Conservation (phyloP, 2,797 vertebrate species). For the Peromyscus nudipes region DNA sequence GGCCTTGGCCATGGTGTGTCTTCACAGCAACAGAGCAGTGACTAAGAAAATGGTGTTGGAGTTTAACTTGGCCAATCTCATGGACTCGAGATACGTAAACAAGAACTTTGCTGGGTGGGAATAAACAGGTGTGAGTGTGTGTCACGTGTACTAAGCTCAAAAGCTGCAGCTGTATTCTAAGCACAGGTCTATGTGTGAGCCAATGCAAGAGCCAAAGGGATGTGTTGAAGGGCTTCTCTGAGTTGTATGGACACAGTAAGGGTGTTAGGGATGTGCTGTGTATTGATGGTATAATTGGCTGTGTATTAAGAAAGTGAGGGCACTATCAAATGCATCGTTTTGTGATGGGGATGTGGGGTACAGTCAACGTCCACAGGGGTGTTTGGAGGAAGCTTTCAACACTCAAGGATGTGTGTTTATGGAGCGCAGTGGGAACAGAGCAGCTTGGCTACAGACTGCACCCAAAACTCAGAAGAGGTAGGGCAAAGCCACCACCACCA, state of each 20-base stretch:
- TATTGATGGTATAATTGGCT: not conserved
- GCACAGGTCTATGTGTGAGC: not conserved
- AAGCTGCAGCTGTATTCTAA: not conserved
- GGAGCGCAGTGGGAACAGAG: not conserved
- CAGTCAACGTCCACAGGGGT: not conserved
- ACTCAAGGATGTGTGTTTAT: not conserved
- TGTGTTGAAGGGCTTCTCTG: not conserved
- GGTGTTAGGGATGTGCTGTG: accelerated
- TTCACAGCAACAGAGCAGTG: not conserved
- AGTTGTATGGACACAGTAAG: not conserved
- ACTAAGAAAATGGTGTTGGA: not conserved
- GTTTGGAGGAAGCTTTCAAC: not conserved
- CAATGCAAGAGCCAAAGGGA: not conserved
- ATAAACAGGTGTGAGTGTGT: not conserved
- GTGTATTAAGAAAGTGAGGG: not conserved
- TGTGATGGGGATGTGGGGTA: not conserved
- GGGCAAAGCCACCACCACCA: not conserved
- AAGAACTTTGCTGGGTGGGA: not conserved
- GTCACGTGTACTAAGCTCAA: not conserved
- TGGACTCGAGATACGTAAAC: not conserved
- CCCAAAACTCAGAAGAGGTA: not conserved
- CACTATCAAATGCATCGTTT: accelerated
- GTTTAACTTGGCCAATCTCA: not conserved
- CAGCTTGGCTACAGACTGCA: not conserved
- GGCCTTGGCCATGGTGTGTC: not conserved